Base-by-base conservation (phyloP, 1,140 invertebrate species). In the Venturia canescens region DNA sequence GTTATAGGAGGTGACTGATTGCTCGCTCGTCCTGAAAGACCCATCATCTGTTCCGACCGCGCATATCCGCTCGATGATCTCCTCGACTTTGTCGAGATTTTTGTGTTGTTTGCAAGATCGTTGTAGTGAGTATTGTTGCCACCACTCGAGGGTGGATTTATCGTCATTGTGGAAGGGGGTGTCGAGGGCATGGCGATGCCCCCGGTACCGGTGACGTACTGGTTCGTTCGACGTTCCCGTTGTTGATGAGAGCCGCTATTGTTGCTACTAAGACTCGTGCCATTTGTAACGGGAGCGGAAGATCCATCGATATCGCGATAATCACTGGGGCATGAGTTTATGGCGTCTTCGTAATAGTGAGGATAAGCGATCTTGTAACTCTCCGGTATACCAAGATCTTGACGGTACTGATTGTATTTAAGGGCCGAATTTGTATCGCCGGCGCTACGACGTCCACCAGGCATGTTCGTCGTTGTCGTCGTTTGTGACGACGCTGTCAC, bases 301-400 rank as follows among this genome's bases (percentile, higher is more conserved):
- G 23, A 13, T 29, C 82, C 67, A 57, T 86, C 84, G 72, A 78
- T 82, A 50, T 79, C 78, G 6, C 82, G 57, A 74, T 88, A 88
- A 15, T 90, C 88, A 57, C 80, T 82, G 2, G 89, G 83, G 76
- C 86, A 89, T 74, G 88, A 87, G 31, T 85, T 84, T 78, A 89
- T 88, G 67, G 88, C 84, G 72, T 92, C 90, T 82, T 91, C 89
- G 83, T 91, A 92, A 57, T 90, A 92, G 78, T 91, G 89, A 5
- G 90, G 90, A 83, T 92, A 91, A 27, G 89, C 87, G 72, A 91
- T 91, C 79, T 91, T 91, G 83, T 88, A 90, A 34, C 87, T 90
- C 80, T 90, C 88, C 38, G 90, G 86, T 48, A 89, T 88, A 23
- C 88, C 90, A 57, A 91, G 87, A 31, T 91, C 89, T 60, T 90